These are phyloP conservation scores for Capitella teleta DNA, from an alignment of 1,140 invertebrate species.

Conservation along the genomic window DNA sequence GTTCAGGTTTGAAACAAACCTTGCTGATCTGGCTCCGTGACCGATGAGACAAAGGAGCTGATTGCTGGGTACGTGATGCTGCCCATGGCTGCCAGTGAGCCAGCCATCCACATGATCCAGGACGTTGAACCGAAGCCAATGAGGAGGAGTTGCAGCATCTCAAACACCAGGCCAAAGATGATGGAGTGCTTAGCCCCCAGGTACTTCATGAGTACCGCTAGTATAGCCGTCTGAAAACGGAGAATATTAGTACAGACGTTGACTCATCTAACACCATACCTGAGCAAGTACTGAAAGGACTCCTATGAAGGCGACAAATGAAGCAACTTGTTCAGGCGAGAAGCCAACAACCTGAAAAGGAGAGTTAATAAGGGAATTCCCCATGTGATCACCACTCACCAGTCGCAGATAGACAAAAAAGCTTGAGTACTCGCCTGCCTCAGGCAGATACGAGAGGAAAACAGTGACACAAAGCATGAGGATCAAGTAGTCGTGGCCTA, in stretches of 20 bases:
- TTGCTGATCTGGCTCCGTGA: conserved; percentile 92
- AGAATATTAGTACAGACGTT: too few species aligned
- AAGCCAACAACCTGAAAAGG: conserved; percentile 81
- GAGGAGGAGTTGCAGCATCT: conserved; percentile 93
- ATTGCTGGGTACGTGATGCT: conserved; percentile 95
- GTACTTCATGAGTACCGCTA: conserved; percentile 77
- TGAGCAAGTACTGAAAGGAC: conserved; percentile 92
- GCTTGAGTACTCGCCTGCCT: conserved; percentile 95
- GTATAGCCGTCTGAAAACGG: too few species aligned
- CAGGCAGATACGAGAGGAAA: conserved; percentile 95
- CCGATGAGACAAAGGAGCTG: conserved; percentile 93
- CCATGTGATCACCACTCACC: conserved; percentile 50
- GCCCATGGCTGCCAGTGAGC: conserved; percentile 85
- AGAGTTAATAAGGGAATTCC: too few species aligned
- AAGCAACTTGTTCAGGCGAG: conserved; percentile 82
- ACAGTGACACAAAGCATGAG: conserved; percentile 93
- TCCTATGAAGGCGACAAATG: conserved; percentile 95
- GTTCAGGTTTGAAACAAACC: conserved; percentile 44
- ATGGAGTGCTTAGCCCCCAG: conserved; percentile 94
- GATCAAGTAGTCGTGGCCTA: conserved; percentile 91
- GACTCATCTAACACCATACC: conserved; percentile 39
- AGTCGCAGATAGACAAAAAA: conserved; percentile 99
- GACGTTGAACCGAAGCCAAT: conserved; percentile 82
- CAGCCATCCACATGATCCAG: conserved; percentile 98
- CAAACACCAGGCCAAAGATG: conserved; percentile 88